Evolutionary conservation across 2,888 invertebrate genomes (phyloP), one percentile per base, ranked within the genome.

Genomic region (Brachypterus glaber): DNA sequence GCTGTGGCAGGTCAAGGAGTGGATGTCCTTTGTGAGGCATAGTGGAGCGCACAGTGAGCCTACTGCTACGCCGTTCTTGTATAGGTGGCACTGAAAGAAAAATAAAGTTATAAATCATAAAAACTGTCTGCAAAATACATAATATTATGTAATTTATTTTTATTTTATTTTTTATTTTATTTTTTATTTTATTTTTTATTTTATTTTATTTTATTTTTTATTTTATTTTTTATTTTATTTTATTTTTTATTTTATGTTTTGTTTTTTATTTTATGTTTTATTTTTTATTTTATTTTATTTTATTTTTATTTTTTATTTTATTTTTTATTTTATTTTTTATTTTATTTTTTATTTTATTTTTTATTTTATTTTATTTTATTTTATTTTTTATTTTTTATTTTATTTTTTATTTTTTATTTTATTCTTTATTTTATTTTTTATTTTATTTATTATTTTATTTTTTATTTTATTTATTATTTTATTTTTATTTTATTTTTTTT

Each of bases 1-100:
- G 30, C 74, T 71, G 46, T 76, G 71, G 53, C 82, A 82, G 5
- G 71, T 69, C 8, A 75, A 54, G 8, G 75, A 72, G 35, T 70
- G 64, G 40, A 75, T 67, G 26, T 69, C 69, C 38, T 68, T 62
- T 16, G 69, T 66, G 12, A 67, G 58, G 56, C 82, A 82, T 11
- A 82, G 55, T 1, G 74, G 71, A 11, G 67, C 63, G 56, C 81
- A 82, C n/a, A 81, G 58, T 42, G 73, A 74, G 21, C 80, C 81
- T 35, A 74, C 64, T 4, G 75, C 73, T 38, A 66, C 53, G 5
- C 73, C 72, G 41, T 67, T 64, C 38, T 63, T 62, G 56, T 76
- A 72, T 31, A 66, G 62, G 38, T 63, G 60, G 54, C 78, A 79
- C 78, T 79, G 64, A 42, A 53, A 49, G 24, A 44, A 43, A 39